A percentile compares a stretch with the other conserved stretches of the same genome.
phyloP scores from a whole-genome alignment of 2,797 vertebrate genomes.

The Hippoglossus hippoglossus region DNA sequence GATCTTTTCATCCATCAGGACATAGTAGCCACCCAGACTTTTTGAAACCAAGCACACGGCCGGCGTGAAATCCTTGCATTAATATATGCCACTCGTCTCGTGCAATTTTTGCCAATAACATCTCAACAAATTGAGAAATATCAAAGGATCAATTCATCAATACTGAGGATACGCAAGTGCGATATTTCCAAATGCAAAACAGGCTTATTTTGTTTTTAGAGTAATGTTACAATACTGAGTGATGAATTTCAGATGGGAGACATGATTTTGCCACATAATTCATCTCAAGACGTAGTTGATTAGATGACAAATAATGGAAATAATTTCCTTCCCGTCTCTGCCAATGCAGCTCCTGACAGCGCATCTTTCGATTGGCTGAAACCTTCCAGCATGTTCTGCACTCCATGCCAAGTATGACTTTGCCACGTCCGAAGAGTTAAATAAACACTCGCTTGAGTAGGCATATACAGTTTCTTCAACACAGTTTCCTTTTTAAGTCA shows the following conservation, averaged over 20 bases:
- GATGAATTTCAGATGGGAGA: conserved; percentile 27
- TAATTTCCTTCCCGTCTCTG: conserved; percentile 42
- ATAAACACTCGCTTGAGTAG: conserved; percentile 63
- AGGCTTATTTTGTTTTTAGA: not conserved
- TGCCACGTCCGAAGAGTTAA: conserved; percentile 59
- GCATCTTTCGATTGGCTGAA: conserved; percentile 35
- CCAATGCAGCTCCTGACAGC: conserved; percentile 36
- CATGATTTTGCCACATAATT: conserved; percentile 20
- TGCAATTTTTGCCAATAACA: not conserved
- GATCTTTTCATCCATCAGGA: conserved; percentile 69
- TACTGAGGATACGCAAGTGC: conserved; percentile 5
- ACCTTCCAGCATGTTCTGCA: conserved; percentile 37
- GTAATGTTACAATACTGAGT: not conserved
- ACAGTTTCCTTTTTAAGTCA: conserved; percentile 73
- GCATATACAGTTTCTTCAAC: conserved; percentile 54
- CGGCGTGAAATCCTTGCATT: conserved; percentile 9
- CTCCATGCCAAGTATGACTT: conserved; percentile 43
- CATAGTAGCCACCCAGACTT: conserved; percentile 34
- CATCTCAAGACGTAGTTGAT: conserved; percentile 11
- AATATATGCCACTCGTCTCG: not conserved
- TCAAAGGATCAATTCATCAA: not conserved
- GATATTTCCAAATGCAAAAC: not conserved
- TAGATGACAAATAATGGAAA: conserved; percentile 37
- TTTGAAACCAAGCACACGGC: conserved; percentile 27
- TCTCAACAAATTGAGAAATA: conserved; percentile 5